phyloP scores from a whole-genome alignment of 2,888 invertebrate genomes.

The Leptinotarsa tumamoca region DNA sequence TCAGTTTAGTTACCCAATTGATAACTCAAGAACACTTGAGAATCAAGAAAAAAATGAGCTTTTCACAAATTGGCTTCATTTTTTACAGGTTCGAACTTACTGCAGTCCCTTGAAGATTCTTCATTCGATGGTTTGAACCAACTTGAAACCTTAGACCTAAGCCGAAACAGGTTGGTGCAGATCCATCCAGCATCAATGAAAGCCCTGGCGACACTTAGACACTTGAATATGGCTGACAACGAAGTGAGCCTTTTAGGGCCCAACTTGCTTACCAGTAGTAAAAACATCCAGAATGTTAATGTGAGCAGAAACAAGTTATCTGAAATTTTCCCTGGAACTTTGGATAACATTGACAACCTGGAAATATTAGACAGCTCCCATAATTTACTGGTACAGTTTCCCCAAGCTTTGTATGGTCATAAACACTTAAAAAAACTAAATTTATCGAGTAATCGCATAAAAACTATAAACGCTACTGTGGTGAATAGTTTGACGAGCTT shows the following conservation, averaged over 20 bases:
- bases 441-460: slow-evolving; percentile 82
- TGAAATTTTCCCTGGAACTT: slow-evolving; percentile 74
- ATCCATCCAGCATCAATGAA: slow-evolving; percentile 76
- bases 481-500: slow-evolving; percentile 78
- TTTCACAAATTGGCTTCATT: neutral
- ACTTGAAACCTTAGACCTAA: slow-evolving; percentile 80
- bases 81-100: slow-evolving; percentile 76
- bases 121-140: slow-evolving; percentile 78
- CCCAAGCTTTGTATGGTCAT: slow-evolving; percentile 77
- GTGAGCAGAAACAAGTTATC: slow-evolving; percentile 81
- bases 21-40: no score
- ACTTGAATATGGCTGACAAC: slow-evolving; percentile 82
- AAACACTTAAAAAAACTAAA: slow-evolving; percentile 79
- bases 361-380: slow-evolving; percentile 82
- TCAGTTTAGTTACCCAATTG: no score
- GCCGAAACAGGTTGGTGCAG: slow-evolving; percentile 78
- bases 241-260: slow-evolving; percentile 78
- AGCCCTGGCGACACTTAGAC: slow-evolving; percentile 74
- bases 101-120: slow-evolving; percentile 77
- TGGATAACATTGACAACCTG: slow-evolving; percentile 74
- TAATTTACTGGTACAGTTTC: slow-evolving; percentile 80
- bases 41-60: no score
- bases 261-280: slow-evolving; percentile 68
- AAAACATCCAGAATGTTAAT: slow-evolving; percentile 58
- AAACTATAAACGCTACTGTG: slow-evolving; percentile 76